phyloP scores from a whole-genome alignment of 2,113 vertebrate genomes.

The Amblyopsis rosae region DNA sequence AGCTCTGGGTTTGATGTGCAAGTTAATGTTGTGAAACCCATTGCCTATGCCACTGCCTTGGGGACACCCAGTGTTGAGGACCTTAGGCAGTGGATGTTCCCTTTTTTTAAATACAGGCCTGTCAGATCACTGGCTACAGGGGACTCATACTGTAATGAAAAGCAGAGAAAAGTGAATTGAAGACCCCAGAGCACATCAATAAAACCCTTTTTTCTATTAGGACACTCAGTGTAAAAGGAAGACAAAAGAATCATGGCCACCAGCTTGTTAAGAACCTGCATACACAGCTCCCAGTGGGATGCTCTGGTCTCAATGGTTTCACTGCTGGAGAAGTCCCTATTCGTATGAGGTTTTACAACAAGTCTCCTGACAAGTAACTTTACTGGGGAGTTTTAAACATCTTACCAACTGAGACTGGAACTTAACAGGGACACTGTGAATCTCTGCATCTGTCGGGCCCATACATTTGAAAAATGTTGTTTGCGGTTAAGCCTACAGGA shows the following conservation, averaged over 20 bases:
- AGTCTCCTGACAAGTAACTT: conserved; percentile 26
- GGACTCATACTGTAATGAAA: conserved; percentile 50
- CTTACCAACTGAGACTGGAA: conserved; percentile 21
- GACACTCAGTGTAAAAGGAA: conserved; percentile 27
- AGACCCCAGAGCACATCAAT: conserved; percentile 58
- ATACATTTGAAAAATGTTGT: no score
- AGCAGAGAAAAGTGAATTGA: conserved; percentile 60
- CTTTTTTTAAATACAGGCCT: conserved; percentile 49
- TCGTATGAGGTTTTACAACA: conserved; percentile 26
- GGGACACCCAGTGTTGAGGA: conserved; percentile 25
- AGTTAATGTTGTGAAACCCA: conserved; percentile 24
- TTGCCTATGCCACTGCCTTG: conserved; percentile 24
- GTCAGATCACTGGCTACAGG: conserved; percentile 40
- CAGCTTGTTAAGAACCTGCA: conserved; percentile 35
- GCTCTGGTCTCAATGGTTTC: conserved; percentile 33
- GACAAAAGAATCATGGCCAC: conserved; percentile 32
- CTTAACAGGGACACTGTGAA: background rate
- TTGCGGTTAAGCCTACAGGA: background rate
- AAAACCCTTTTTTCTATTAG: conserved; percentile 50
- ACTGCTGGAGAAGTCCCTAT: conserved; percentile 28
- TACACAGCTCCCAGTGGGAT: conserved; percentile 18
- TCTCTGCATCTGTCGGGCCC: no score
- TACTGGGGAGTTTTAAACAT: conserved; percentile 21
- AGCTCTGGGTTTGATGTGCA: conserved; percentile 20
- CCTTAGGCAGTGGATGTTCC: conserved; percentile 48